Conservation (phyloP, 2,113 vertebrate genomes). For the Sigmodon hispidus region DNA sequence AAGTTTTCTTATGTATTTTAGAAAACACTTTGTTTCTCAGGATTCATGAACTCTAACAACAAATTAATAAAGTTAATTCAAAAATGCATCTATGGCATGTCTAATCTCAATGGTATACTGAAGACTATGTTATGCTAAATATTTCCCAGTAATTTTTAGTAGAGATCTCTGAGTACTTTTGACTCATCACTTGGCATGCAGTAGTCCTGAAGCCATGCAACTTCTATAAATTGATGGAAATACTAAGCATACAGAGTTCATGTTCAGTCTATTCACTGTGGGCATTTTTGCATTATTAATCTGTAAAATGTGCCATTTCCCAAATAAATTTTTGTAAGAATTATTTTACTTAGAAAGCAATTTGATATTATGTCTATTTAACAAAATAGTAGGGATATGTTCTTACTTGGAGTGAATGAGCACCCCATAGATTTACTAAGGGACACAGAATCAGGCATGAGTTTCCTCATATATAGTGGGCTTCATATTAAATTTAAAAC, state of each 20-base stretch:
- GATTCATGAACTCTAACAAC: neutral
- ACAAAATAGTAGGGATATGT: neutral
- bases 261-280: neutral
- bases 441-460: neutral
- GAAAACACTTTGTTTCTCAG: neutral
- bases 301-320: neutral
- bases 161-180: neutral
- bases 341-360: neutral
- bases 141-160: neutral
- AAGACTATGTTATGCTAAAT: neutral
- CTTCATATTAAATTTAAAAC: neutral
- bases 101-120: neutral
- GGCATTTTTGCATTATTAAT: neutral
- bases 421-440: too few relatives aligned
- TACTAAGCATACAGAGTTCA: neutral
- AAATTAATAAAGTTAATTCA: conserved; percentile 25
- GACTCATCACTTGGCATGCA: neutral
- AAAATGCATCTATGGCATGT: neutral
- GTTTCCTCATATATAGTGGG: neutral
- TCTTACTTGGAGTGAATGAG: neutral
- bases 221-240: neutral
- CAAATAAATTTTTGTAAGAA: conserved; percentile 8
- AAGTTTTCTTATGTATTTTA: neutral
- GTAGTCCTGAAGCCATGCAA: neutral
- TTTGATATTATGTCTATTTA: too few relatives aligned